phyloP scores from a whole-genome alignment of 2,888 invertebrate genomes.

The Lasioglossum vierecki region DNA sequence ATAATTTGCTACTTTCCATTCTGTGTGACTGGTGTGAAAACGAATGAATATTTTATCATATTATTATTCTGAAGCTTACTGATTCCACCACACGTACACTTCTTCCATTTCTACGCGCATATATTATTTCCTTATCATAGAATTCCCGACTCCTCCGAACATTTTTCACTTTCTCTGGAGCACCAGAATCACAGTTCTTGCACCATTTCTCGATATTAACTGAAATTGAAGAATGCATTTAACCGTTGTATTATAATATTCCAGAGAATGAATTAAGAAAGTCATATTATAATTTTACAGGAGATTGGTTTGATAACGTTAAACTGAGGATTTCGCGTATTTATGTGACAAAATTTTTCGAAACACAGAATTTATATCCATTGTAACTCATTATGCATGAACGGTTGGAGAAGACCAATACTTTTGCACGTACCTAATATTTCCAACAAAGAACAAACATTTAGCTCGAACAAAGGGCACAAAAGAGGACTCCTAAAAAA shows the following conservation, averaged over 20 bases:
- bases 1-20: slow-evolving; percentile 16
- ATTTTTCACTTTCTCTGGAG: neutral
- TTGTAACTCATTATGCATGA: neutral
- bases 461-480: neutral
- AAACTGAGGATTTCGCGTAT: no score
- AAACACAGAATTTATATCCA: neutral
- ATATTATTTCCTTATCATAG: neutral
- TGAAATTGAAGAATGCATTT: neutral
- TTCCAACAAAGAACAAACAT: neutral
- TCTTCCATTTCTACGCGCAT: neutral
- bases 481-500: neutral
- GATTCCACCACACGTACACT: neutral
- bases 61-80: slow-evolving; percentile 3
- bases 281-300: no score
- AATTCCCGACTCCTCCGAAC: neutral
- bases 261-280: no score
- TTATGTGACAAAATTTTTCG: no score
- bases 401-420: neutral
- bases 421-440: neutral
- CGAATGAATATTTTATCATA: slow-evolving; percentile 12
- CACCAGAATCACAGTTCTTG: neutral
- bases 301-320: no score
- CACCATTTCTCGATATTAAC: neutral
- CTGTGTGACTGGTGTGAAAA: neutral
- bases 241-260: neutral